Evolutionary conservation across 2,888 invertebrate genomes (phyloP), one percentile per base, ranked within the genome.

Genomic region (Thecophora atra): DNA sequence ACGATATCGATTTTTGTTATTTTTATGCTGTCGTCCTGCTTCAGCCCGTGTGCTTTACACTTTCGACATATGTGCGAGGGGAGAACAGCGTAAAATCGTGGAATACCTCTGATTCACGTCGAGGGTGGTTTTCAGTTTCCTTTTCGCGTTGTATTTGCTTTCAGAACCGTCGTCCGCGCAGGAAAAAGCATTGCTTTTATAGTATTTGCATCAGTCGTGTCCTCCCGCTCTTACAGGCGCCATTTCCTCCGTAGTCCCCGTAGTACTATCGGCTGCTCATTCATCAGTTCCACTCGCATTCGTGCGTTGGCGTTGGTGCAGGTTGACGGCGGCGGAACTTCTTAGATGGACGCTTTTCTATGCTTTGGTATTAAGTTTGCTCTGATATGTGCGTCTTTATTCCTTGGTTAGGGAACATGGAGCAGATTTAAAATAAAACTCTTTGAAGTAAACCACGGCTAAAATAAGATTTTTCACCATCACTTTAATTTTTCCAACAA

Each of bases 1-100:
- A n/a, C 28, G 26, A 42, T 68, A 68, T 68, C 58, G 68, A 68
- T 68, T 68, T 68, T 68, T 42, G 28, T 58, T 24, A 28, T 58
- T n/a, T 60, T 60, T 17, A 28, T 60, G 17, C 24, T 37, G 54
- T 60, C 19, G 60, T 60, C 47, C 47, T 44, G 56, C 24, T 68
- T 5, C 52, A 26, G 24, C 37, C 42, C 42, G 24, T 37, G 56
- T 44, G n/a, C 42, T 26, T 44, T 47, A 47, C 60, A 60, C 28
- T 30, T 17, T n/a, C 13, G 13, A 60, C 26, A 60, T 60, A 19
- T 28, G 60, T 60, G 24, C 30, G 24, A 28, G 11, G n/a, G 13
- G 24, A 28, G 26, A 15, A 15, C 13, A 52, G 51, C 47, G 19
- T 51, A 42, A 11, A n/a, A 24, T 24, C 13, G 68, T 6, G 24